Conservation (phyloP, 2,113 vertebrate genomes). For the Nycticebus coucang region DNA sequence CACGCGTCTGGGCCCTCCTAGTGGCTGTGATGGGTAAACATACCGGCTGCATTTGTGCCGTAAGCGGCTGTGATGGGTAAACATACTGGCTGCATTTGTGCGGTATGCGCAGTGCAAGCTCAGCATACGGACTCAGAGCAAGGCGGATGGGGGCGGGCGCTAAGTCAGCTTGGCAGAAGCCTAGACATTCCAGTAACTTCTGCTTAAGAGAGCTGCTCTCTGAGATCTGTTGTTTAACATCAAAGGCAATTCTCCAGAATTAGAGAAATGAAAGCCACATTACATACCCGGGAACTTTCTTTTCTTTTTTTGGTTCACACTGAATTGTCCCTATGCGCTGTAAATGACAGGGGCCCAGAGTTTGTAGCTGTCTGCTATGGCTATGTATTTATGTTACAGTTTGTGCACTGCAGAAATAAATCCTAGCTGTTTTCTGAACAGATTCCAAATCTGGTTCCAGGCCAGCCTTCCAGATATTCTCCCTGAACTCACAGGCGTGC, state of each 20-base stretch:
- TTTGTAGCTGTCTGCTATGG: background rate
- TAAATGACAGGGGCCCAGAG: background rate
- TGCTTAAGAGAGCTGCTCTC: background rate
- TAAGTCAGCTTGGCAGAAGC: background rate
- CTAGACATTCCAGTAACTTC: background rate
- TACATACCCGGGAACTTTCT: background rate
- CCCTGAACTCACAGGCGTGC: slow-evolving; percentile 80
- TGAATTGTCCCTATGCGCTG: background rate
- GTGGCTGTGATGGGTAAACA: background rate
- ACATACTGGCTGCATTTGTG: background rate
- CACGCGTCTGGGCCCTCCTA: background rate
- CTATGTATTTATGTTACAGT: background rate
- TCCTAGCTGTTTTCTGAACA: slow-evolving; percentile 73
- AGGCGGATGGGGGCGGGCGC: too few species aligned
- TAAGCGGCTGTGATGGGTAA: background rate
- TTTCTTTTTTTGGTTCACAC: background rate
- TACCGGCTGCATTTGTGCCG: background rate
- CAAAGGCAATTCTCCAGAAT: background rate
- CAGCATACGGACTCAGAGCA: background rate
- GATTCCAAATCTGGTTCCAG: slow-evolving; percentile 86
- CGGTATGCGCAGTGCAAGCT: rapidly evolving
- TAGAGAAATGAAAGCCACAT: background rate
- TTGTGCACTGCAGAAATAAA: background rate
- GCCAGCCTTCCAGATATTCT: slow-evolving; percentile 75
- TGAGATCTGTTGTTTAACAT: background rate